Base-by-base conservation (phyloP, 2,797 vertebrate species). In the Phalanger gymnotis region DNA sequence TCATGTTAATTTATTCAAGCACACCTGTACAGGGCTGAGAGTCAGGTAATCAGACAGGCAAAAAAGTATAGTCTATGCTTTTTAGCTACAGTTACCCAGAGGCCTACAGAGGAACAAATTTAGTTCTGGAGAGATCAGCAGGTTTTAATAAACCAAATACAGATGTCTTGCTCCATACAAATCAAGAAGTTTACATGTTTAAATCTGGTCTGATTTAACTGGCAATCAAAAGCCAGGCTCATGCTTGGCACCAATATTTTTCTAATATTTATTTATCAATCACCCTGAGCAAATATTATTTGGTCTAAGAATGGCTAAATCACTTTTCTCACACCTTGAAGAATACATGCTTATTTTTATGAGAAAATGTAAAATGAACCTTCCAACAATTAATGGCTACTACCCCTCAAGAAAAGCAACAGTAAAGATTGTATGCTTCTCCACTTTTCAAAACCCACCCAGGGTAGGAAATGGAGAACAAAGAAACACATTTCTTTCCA, bases 1-100 rank as follows among this genome's bases (percentile, higher is more conserved):
- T 98, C 98, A 98, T 98, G 99, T 98, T 99, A 99, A 99, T 99
- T 98, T 99, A 99, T 99, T 99, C 99, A 95, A 98, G 98, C 98
- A 99, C 99, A 99, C 99, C 99, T 99, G 98, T 98, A 98, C 92
- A 98, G 99, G 98, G 98, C 95, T 96, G 61, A 96, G 98, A 99
- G 95, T 98, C 98, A 98, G 98, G 98, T 99, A 98, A 98, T 97
- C 97, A 98, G 96, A 97, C 89, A 94, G 96, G 96, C 97, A 97
- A 97, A 98, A 97, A 96, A 97, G 94, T 95, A 97, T 97, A 61
- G 81, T 96, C 92, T 98, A 93, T 98, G 81, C 94, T 98, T 97
- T 98, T 98, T 98, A 97, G 96, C 19, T 98, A 97, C 73, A 98
- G 96, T 95, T 98, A 98, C 97, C 97, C 97, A 98, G 98, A 98